Evolutionary conservation across 2,888 invertebrate genomes (phyloP), one percentile per base, ranked within the genome.

Genomic region (Dichetophora obliterata): DNA sequence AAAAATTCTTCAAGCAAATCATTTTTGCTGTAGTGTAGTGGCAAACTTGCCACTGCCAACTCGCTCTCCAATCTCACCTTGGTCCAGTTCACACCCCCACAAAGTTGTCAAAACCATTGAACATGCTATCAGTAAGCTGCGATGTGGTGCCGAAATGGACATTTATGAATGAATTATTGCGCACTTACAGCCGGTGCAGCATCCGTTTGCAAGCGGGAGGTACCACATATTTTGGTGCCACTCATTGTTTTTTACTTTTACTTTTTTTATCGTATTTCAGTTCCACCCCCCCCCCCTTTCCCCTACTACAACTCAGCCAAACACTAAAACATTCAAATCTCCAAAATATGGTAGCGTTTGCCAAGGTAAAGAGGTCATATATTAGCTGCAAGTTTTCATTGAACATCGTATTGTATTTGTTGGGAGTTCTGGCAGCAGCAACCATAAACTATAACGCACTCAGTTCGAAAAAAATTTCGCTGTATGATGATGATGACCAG

Each of bases 101-200:
- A 31, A 31, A 80, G 82, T 81, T 83, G 85, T 84, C 84, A 83
- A 75, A 82, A 81, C 80, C 84, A 83, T 73, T 83, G 82, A 81
- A 82, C 83, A 81, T 78, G 81, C 81, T 83, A 84, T 84, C 85
- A 82, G 82, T 82, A 81, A 52, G 5, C 37, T 37, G 2, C 66
- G 52, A 69, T 71, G 68, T 65, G 75, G 85, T 86, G 85, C 84
- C 83, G 86, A 86, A 86, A 86, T 83, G 84, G 84, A 85, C 86
- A 86, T 86, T 86, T 86, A 85, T 85, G 83, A 82, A 84, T 83
- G 85, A 86, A 85, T 85, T 86, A 86, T 86, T 84, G 84, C 84
- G 83, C 82, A 66, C 72, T 52, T 31, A 8, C n/a, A 19, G 57
- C 19, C 57, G 57, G 24, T 27, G 34, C 63, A 9, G 31, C 43